A percentile compares a stretch with the other conserved stretches of the same genome.
Conservation (phyloP, 2,797 vertebrate genomes). For the Gallinago nigripennis region DNA sequence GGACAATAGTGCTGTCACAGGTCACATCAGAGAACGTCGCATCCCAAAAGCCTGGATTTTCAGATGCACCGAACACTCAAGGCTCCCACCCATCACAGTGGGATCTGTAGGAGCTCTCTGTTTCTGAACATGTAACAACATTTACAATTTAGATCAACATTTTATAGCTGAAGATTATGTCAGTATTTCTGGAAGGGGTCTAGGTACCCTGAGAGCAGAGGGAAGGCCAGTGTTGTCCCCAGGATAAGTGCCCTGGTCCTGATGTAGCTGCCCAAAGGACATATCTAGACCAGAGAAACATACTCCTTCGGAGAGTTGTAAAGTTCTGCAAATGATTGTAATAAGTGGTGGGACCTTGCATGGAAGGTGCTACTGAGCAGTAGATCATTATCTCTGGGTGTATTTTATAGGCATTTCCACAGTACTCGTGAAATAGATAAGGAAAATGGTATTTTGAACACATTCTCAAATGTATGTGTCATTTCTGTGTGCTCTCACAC, state of each 20-base stretch:
- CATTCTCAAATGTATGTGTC: neutral
- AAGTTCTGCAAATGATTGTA: neutral
- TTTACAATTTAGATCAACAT: neutral
- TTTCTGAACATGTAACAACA: neutral
- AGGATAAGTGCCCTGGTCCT: neutral
- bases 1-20: neutral
- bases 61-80: neutral
- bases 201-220: neutral
- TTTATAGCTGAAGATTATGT: neutral
- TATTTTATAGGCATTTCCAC: neutral
- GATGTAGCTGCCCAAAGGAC: neutral
- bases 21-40: neutral
- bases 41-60: neutral
- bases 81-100: neutral
- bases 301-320: neutral
- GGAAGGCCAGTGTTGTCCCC: neutral
- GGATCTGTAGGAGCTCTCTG: neutral
- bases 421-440: neutral
- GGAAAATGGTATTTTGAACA: neutral
- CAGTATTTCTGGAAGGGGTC: neutral
- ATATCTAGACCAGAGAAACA: neutral
- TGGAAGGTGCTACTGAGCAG: neutral
- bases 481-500: neutral
- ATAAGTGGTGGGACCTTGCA: neutral
- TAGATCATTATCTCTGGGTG: neutral